Evolutionary conservation across 2,113 vertebrate species (phyloP), one percentile per base, ranked within the genome.

Genomic region (Pandion haliaetus): DNA sequence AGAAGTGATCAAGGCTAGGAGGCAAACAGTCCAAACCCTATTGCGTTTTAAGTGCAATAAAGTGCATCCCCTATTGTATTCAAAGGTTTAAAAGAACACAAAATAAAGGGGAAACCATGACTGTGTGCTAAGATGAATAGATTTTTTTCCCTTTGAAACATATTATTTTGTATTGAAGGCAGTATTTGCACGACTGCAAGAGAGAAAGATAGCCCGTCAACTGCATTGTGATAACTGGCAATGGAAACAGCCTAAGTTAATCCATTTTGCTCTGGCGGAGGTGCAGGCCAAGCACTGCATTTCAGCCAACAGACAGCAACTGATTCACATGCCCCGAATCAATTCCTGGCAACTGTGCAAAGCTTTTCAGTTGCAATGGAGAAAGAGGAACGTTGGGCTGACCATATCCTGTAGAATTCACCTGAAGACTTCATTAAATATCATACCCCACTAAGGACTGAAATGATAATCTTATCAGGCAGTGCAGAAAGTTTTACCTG

Each of bases 251-350:
- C 32, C 31, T 2, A 20, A 42, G 9, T 32, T 13, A 26, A 47
- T 14, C 17, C 19, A 3, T 32, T 38, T 50, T 76, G 38, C 24
- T 32, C 6, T 0, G 1, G 57, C 2, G 4, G 36, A 23, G 38
- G 21, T 13, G 47, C 17, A 36, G 50, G 52, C 12, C 34, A 40
- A 21, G 16, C 29, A 17, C 24, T 24, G 58, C 36, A 4, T 38
- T 45, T 47, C 80, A 66, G 70, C 38, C 20, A 7, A 15, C 32
- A 8, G 12, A 49, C 0, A 74, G 52, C 3, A 2, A 82, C 8
- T 50, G n/a, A 23, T 67, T 63, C 62, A 40, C 24, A 2, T 4
- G 31, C 63, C 44, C 21, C 23, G 13, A 62, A 70, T 25, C 34
- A 38, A 59, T 5, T 45, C 44, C 44, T 34, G 54, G 31, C 62